A percentile compares a stretch with the other conserved stretches of the same genome.
Evolutionary conservation across 2,888 invertebrate genomes (phyloP).

Genomic region (Chaetoderma sp.): DNA sequence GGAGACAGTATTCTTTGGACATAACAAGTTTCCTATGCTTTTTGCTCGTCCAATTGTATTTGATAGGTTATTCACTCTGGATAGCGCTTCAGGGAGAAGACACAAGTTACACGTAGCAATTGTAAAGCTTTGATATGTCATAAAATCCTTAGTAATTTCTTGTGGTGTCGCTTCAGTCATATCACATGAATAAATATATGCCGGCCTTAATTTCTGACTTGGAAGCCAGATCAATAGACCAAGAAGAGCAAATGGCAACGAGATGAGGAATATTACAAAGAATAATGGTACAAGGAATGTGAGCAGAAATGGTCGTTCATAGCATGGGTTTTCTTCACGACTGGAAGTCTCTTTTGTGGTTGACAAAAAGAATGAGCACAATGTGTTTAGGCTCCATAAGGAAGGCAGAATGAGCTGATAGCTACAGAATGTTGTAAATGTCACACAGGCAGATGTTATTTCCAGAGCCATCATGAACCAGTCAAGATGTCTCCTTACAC

Average conservation of each 20-base stretch:
- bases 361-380: constrained; percentile 12
- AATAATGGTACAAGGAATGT: not conserved
- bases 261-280: not conserved
- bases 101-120: constrained; percentile 26
- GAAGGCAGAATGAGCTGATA: not conserved
- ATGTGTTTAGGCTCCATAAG: not conserved
- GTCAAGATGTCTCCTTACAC: too few species aligned
- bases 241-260: not conserved
- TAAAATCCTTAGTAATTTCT: not conserved
- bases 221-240: constrained; percentile 5
- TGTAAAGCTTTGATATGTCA: not conserved
- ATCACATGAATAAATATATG: not conserved
- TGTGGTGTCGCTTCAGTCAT: not conserved
- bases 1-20: not conserved
- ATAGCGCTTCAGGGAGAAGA: constrained; percentile 19
- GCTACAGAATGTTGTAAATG: too few species aligned
- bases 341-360: constrained; percentile 15
- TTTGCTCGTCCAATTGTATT: constrained; percentile 8
- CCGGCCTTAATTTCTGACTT: not conserved
- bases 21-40: constrained; percentile 10
- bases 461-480: too few species aligned
- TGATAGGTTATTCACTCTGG: constrained; percentile 24
- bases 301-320: not conserved
- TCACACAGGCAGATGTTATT: too few species aligned
- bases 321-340: not conserved